Percentiles rank a stretch among this genome's conserved stretches.
Conservation (phyloP, 2,113 vertebrate genomes). For the Onychostruthus taczanowskii region DNA sequence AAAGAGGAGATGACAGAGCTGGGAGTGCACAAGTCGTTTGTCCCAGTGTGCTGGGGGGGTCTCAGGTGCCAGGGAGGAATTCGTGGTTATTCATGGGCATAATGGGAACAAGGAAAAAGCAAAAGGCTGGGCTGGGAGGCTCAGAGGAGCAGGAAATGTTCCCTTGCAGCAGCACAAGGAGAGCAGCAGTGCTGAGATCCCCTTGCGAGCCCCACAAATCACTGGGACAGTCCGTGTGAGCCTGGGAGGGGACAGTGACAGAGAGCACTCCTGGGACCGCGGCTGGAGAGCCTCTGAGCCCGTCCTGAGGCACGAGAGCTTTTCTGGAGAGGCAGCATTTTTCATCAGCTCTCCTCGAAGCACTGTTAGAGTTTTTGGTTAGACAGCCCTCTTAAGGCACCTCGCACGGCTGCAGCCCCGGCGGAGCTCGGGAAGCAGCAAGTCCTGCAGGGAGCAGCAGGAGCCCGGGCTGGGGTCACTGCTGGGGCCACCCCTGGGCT, state of each 20-base stretch:
- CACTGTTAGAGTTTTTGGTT: background rate
- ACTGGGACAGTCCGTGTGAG: background rate
- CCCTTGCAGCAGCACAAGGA: background rate
- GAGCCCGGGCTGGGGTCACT: no score
- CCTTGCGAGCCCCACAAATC: background rate
- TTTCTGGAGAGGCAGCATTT: background rate
- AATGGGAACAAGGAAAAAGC: background rate
- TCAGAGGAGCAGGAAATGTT: background rate
- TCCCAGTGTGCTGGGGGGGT: background rate
- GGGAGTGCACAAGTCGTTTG: background rate
- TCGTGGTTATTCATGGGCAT: background rate
- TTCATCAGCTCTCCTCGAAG: background rate
- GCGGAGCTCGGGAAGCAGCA: rapidly evolving
- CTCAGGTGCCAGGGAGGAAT: background rate
- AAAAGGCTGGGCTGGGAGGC: background rate
- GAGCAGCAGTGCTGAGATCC: background rate
- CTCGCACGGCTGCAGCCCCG: background rate
- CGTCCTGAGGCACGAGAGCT: background rate
- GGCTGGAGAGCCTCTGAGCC: background rate
- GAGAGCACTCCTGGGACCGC: background rate
- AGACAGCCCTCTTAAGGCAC: constrained; percentile 58
- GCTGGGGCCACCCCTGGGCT: no score
- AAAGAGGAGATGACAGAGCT: background rate
- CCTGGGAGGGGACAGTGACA: background rate
- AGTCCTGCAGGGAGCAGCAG: background rate